Base-by-base conservation (phyloP, 2,888 invertebrate species). In the Hartigia nigra region DNA sequence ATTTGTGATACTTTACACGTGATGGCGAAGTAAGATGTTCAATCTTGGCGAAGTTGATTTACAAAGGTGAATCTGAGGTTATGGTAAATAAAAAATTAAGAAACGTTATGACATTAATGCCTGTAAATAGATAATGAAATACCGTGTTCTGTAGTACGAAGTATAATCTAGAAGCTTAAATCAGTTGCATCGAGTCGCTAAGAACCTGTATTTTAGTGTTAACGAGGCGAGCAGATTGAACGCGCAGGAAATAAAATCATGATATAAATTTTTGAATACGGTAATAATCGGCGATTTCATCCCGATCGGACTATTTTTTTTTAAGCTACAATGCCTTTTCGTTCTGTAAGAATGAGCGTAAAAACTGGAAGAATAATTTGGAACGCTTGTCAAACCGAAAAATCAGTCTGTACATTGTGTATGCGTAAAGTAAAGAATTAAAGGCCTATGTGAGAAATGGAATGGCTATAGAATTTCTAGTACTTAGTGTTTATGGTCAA, bases 51-150 rank as follows among this genome's bases (percentile, higher is more conserved):
- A 78, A 77, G 70, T 12, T 72, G 78, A 78, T 79, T 55, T 55
- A 23, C 55, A 55, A 55, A 14, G 55, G 23, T 55, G 55, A 55
- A 23, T 55, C 9, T 55, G 55, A 55, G 23, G 23, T 23, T 55
- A 55, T 55, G 55, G 55, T 55, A 9, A 69, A 70, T 12, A 69
- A 76, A 76, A 31, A 76, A 76, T 76, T 74, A 70, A 74, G 55
- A 70, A 81, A 31, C 78, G 77, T 80, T 81, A 76, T 78, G 83
- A 83, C 78, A 78, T 80, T 81, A 75, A 80, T 81, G 79, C 81
- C 75, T 84, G 82, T 84, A 84, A 82, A 85, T 83, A 83, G 81
- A 81, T 82, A 80, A 84, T 79, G 75, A 82, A 82, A 74, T 78
- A 79, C 79, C 74, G 76, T 76, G 80, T 82, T 82, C 78, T 79